These are phyloP conservation scores for Oasisia sp. DNA, from an alignment of 2,888 invertebrate genomes.

Conservation along the genomic window DNA sequence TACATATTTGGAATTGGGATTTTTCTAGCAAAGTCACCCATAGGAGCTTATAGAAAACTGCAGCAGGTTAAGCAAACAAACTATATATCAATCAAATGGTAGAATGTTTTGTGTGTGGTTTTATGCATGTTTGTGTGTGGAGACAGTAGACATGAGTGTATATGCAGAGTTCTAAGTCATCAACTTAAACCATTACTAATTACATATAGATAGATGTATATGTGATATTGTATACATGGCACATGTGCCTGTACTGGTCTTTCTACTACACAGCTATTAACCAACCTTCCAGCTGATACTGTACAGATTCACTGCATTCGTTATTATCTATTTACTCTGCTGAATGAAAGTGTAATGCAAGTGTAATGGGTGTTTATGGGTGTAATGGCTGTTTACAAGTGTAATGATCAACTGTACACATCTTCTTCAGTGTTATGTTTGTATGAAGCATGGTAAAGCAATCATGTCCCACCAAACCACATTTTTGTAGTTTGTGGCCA, in stretches of 20 bases:
- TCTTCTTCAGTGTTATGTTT: too few relatives aligned
- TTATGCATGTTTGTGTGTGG: neutral
- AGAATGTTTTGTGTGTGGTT: neutral
- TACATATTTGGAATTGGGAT: neutral
- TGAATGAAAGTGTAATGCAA: neutral
- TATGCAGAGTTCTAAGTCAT: neutral
- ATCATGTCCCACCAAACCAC: too few relatives aligned
- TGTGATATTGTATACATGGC: neutral
- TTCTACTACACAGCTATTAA: too few relatives aligned
- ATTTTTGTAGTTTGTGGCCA: too few relatives aligned
- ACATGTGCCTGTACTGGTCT: neutral
- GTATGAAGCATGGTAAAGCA: too few relatives aligned
- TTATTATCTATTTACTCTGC: neutral
- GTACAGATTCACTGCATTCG: neutral
- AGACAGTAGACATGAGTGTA: neutral
- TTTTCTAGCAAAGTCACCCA: neutral
- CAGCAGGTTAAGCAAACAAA: neutral
- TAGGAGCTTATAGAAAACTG: too few relatives aligned
- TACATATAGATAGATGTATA: neutral
- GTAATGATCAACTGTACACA: too few relatives aligned
- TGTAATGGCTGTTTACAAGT: too few relatives aligned
- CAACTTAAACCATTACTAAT: neutral
- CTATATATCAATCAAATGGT: neutral
- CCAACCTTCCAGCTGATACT: neutral
- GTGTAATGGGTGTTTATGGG: too few relatives aligned